Evolutionary conservation across 1,140 invertebrate genomes (phyloP).

Genomic region (Leptinotarsa defecta): DNA sequence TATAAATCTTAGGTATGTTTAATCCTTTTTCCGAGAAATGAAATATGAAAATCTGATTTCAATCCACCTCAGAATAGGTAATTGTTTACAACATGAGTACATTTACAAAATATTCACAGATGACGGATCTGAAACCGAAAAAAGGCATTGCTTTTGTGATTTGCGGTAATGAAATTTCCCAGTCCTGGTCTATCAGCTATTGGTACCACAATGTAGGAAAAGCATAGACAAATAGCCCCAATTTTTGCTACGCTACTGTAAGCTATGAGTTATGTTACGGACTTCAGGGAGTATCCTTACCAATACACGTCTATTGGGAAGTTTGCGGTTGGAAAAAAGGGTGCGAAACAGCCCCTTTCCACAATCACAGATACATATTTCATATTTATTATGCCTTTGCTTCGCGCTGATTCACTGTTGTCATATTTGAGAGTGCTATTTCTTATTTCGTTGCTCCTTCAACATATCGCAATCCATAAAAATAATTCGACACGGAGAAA

Average conservation of each 20-base stretch:
- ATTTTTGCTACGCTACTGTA: background rate
- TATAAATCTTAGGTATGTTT: too few species aligned
- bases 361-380: slow-evolving; percentile 37
- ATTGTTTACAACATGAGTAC: too few species aligned
- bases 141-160: too few species aligned
- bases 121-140: too few species aligned
- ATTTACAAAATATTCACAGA: too few species aligned
- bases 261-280: slow-evolving; percentile 19
- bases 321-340: slow-evolving; percentile 19
- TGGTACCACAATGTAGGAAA: too few species aligned
- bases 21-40: too few species aligned
- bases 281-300: slow-evolving; percentile 12
- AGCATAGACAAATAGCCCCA: background rate
- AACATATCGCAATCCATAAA: slow-evolving; percentile 30
- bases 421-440: slow-evolving; percentile 39
- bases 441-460: slow-evolving; percentile 34
- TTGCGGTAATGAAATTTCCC: too few species aligned
- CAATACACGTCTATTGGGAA: slow-evolving; percentile 19
- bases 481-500: slow-evolving; percentile 33
- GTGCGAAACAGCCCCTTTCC: slow-evolving; percentile 25
- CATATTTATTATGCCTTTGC: slow-evolving; percentile 30
- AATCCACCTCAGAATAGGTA: too few species aligned
- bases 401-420: slow-evolving; percentile 32
- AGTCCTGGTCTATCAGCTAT: too few species aligned
- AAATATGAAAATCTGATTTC: too few species aligned